These are phyloP conservation scores for Holothuria glaberrima DNA, from an alignment of 35 echinoderm and acorn worm species.

Conservation along the genomic window DNA sequence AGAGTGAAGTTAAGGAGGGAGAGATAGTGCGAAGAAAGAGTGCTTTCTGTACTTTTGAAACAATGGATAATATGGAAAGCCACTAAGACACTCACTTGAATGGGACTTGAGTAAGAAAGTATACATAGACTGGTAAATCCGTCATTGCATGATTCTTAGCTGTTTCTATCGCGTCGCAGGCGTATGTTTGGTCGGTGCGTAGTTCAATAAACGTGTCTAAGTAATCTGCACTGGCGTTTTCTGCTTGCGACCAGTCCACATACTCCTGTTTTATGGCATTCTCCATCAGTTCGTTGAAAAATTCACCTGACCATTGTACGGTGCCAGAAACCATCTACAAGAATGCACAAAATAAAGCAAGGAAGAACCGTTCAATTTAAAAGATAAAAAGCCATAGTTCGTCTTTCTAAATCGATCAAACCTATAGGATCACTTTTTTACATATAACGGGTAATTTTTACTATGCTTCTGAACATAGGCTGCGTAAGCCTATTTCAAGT, in stretches of 20 bases:
- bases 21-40: too few species aligned
- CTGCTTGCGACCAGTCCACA: constrained; percentile 26
- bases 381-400: too few species aligned
- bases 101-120: constrained; percentile 4
- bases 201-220: background rate
- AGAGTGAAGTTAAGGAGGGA: too few species aligned
- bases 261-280: constrained; percentile 10
- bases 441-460: too few species aligned
- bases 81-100: constrained; percentile 21
- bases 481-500: too few species aligned
- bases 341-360: too few species aligned
- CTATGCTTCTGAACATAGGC: too few species aligned
- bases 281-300: background rate
- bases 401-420: too few species aligned
- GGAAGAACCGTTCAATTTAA: too few species aligned
- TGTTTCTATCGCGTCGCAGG: background rate
- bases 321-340: background rate
- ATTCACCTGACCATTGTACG: background rate
- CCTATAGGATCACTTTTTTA: too few species aligned
- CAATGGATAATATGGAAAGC: too few species aligned
- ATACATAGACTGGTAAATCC: background rate
- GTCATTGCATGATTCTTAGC: background rate
- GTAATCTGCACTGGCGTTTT: background rate
- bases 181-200: background rate
- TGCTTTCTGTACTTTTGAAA: too few species aligned